A percentile compares a stretch with the other conserved stretches of the same genome.
Evolutionary conservation across 2,797 vertebrate species (phyloP).

Genomic region (Urocyon cinereoargenteus): DNA sequence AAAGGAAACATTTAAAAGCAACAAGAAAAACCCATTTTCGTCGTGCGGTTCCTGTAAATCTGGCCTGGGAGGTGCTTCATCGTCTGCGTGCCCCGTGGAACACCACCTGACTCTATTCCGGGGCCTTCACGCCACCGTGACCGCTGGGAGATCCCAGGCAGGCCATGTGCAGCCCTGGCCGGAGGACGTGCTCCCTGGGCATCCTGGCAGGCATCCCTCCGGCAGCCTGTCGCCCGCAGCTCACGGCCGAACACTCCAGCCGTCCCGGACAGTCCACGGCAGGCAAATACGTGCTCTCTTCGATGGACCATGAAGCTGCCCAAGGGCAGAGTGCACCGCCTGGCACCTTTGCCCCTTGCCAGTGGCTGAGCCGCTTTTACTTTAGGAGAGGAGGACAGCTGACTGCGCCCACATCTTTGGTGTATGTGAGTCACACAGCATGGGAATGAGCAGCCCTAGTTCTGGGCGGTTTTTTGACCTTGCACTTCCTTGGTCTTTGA

Average conservation of each 20-base stretch:
- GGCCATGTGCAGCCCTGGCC: not conserved
- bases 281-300: not conserved
- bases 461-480: not conserved
- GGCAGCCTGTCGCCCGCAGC: not conserved
- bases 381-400: not conserved
- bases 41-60: too few species aligned
- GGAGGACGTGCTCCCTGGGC: rapidly evolving
- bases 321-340: rapidly evolving
- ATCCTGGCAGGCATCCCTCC: not conserved
- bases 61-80: rapidly evolving
- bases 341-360: not conserved
- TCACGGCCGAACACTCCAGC: not conserved
- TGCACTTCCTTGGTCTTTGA: not conserved
- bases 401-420: rapidly evolving
- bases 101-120: not conserved
- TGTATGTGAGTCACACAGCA: rapidly evolving
- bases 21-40: not conserved
- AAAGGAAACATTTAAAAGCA: not conserved
- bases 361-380: not conserved
- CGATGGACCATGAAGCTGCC: not conserved
- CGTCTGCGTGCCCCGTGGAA: rapidly evolving
- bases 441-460: not conserved
- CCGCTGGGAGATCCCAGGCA: not conserved
- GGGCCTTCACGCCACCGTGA: not conserved
- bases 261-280: not conserved